These are phyloP conservation scores for Trialeurodes vaporariorum DNA, from an alignment of 1,140 invertebrate species.

Conservation along the genomic window DNA sequence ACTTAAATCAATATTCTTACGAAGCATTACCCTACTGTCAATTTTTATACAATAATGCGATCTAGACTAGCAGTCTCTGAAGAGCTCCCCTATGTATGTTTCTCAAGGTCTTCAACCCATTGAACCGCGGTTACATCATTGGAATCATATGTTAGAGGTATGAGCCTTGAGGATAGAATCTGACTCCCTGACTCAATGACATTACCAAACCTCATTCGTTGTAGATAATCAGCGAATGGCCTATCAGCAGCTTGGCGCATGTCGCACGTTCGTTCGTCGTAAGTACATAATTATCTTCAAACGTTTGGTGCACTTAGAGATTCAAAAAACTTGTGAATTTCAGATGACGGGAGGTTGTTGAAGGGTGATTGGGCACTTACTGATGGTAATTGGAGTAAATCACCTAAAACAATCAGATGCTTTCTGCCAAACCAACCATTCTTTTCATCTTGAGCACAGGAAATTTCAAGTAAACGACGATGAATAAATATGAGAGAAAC, in stretches of 20 bases:
- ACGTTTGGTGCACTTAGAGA: conserved; percentile 19
- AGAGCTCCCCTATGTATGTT: too few species aligned
- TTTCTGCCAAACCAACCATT: conserved; percentile 20
- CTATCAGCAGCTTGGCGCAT: conserved; percentile 21
- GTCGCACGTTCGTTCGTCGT: conserved; percentile 23
- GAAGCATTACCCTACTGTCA: too few species aligned
- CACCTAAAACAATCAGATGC: conserved; percentile 22
- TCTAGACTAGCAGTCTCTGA: too few species aligned
- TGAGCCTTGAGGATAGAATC: background rate
- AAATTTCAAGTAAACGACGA: conserved; percentile 17
- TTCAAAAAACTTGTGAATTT: conserved; percentile 23
- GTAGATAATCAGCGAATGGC: conserved; percentile 6
- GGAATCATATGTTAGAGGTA: too few species aligned
- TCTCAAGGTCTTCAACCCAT: too few species aligned
- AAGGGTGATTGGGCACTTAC: conserved; percentile 24
- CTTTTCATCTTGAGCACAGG: conserved; percentile 13
- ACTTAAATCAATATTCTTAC: too few species aligned
- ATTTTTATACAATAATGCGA: too few species aligned
- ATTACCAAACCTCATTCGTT: background rate
- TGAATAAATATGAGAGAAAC: conserved; percentile 25
- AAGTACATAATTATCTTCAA: conserved; percentile 21
- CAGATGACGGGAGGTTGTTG: conserved; percentile 18
- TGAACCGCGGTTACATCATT: too few species aligned
- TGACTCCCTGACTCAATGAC: background rate
- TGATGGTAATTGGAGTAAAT: conserved; percentile 29